A percentile compares a stretch with the other conserved stretches of the same genome.
Evolutionary conservation across 2,888 invertebrate species (phyloP).

Genomic region (Netelia melanura): DNA sequence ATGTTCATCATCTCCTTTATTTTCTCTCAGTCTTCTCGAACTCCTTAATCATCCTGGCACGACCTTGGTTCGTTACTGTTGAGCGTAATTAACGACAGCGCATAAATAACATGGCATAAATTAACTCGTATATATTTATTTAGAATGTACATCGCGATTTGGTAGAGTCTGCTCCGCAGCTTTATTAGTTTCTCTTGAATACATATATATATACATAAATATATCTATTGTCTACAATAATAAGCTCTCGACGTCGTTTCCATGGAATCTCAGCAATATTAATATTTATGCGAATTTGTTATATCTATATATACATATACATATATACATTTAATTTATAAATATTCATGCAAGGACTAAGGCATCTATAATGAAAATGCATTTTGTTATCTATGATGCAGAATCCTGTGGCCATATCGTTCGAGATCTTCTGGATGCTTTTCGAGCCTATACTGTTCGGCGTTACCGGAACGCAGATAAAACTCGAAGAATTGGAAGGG

Average conservation of each 20-base stretch:
- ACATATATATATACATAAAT: background rate
- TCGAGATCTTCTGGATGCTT: constrained; percentile 97
- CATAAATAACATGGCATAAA: constrained; percentile 36
- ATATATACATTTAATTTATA: constrained; percentile 1
- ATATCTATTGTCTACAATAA: constrained; percentile 30
- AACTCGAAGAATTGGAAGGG: constrained; percentile 90
- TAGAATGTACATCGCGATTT: background rate
- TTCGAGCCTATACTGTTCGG: constrained; percentile 98
- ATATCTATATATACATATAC: no score
- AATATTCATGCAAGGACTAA: constrained; percentile 22
- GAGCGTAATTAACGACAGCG: constrained; percentile 29
- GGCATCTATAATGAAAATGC: background rate
- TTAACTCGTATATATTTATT: constrained; percentile 20
- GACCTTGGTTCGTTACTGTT: constrained; percentile 29
- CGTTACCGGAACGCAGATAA: constrained; percentile 96
- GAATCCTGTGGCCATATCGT: constrained; percentile 94
- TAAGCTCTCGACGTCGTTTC: constrained; percentile 37
- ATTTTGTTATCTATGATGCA: constrained; percentile 75
- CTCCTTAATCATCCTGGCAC: background rate
- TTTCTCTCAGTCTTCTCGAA: background rate
- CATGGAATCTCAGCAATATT: background rate
- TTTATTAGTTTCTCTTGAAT: constrained; percentile 25
- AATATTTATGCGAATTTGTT: constrained; percentile 17
- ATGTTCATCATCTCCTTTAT: no score
- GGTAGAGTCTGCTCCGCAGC: background rate